Base-by-base conservation (phyloP, 1,140 invertebrate genomes). In the Zaprionus tsacasi region DNA sequence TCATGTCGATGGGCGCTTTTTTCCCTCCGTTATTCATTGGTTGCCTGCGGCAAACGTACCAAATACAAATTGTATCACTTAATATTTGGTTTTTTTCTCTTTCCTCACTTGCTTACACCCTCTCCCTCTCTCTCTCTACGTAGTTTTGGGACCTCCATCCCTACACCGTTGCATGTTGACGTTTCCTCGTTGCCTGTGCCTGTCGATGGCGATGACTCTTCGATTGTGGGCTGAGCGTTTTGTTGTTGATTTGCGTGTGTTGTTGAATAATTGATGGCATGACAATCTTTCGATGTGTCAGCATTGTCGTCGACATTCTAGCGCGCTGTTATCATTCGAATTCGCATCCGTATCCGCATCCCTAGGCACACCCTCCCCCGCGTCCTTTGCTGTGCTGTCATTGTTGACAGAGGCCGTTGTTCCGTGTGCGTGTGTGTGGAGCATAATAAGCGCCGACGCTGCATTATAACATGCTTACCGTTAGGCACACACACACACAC, bases 261-360 rank as follows among this genome's bases (percentile, higher is more conserved):
- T 60, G 36, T 40, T 70, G 74, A 89, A 88, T 88, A 88, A 89
- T 83, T 88, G 85, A 88, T 88, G 81, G 81, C 81, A 85, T 83
- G 85, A 89, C 85, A 88, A 83, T 81, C 70, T 76, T 79, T 85
- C 85, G 85, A 88, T 88, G 85, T 88, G 83, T 88, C 83, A 88
- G 83, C 83, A 89, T 83, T 83, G 83, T 88, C 73, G 60, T 78
- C 73, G 79, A 36, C 74, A 71, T 72, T 40, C 60, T 60, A 65
- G 38, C 70, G 77, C 66, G 79, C 74, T 80, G 80, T 82, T 87
- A 83, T 88, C 83, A 82, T 58, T 50, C 54, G 58, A 57, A 70
- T 63, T 27, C 61, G 43, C 68, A 75, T 25, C 59, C 63, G 38
- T 50, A 60, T 66, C 55, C 40, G 68, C 45, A 35, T 61, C 13